These are phyloP conservation scores for Sphaeridia pumilis DNA, from an alignment of 2,888 invertebrate species.

Conservation along the genomic window DNA sequence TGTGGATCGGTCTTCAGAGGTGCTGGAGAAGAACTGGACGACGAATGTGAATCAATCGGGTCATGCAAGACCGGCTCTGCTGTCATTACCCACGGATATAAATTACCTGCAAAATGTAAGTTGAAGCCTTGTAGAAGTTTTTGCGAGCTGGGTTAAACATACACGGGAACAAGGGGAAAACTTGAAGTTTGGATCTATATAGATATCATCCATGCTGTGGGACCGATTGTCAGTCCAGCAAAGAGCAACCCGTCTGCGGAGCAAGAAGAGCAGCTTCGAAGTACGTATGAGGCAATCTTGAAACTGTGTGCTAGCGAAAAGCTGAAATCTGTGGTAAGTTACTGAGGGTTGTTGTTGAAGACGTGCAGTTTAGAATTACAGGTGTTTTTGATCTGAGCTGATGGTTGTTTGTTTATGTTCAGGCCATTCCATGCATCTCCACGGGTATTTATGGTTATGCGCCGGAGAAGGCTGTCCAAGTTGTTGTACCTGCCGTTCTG, in stretches of 20 bases:
- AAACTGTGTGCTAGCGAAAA: slow-evolving; percentile 47
- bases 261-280: slow-evolving; percentile 50
- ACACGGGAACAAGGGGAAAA: neutral
- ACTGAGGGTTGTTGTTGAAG: neutral
- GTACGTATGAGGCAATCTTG: slow-evolving; percentile 61
- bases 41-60: slow-evolving; percentile 57
- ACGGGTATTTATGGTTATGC: slow-evolving; percentile 67
- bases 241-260: too few relatives aligned
- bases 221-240: too few relatives aligned
- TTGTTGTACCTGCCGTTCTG: slow-evolving; percentile 12
- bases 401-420: slow-evolving; percentile 22
- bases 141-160: neutral
- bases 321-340: slow-evolving; percentile 51
- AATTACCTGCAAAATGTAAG: slow-evolving; percentile 70
- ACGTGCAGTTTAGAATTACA: neutral
- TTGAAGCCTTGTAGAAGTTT: too few relatives aligned
- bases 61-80: slow-evolving; percentile 75
- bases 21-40: slow-evolving; percentile 56
- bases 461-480: slow-evolving; percentile 3
- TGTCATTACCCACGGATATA: slow-evolving; percentile 69
- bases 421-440: slow-evolving; percentile 77
- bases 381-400: neutral
- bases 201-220: slow-evolving; percentile 85
- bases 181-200: slow-evolving; percentile 22
- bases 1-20: slow-evolving; percentile 80